These are phyloP conservation scores for Lysandra coridon DNA, from an alignment of 2,888 invertebrate species.

Conservation along the genomic window DNA sequence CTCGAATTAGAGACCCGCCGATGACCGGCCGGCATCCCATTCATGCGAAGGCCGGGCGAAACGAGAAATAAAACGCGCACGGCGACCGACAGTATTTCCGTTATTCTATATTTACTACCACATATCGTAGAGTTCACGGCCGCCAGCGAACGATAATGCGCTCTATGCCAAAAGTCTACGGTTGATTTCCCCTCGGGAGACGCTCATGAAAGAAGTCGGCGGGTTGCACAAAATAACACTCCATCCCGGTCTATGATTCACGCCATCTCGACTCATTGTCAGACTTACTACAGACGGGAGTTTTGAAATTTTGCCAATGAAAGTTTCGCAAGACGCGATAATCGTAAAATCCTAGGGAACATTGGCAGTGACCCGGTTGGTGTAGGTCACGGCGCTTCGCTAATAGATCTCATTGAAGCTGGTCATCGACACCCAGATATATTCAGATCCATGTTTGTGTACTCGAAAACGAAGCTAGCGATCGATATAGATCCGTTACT, in stretches of 20 bases:
- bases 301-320: conserved; percentile 79
- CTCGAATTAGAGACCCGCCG: conserved; percentile 53
- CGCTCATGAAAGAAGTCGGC: conserved; percentile 48
- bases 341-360: conserved; percentile 70
- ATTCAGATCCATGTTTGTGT: conserved; percentile 10
- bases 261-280: conserved; percentile 51
- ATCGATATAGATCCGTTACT: not conserved
- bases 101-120: conserved; percentile 72
- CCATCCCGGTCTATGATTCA: conserved; percentile 60
- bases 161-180: conserved; percentile 45
- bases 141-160: conserved; percentile 48
- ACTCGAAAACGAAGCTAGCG: not conserved
- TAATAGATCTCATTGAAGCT: conserved; percentile 47
- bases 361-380: conserved; percentile 73
- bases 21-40: conserved; percentile 67
- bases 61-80: conserved; percentile 54
- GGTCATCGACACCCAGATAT: conserved; percentile 33
- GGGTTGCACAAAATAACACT: conserved; percentile 50
- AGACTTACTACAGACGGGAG: conserved; percentile 76
- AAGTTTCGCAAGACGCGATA: conserved; percentile 67
- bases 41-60: conserved; percentile 69
- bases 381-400: conserved; percentile 65
- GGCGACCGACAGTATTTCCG: conserved; percentile 61
- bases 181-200: conserved; percentile 41
- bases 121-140: conserved; percentile 52